phyloP scores from a whole-genome alignment of 2,113 vertebrate genomes.

The western clawed frog (Xenopus tropicalis) region DNA sequence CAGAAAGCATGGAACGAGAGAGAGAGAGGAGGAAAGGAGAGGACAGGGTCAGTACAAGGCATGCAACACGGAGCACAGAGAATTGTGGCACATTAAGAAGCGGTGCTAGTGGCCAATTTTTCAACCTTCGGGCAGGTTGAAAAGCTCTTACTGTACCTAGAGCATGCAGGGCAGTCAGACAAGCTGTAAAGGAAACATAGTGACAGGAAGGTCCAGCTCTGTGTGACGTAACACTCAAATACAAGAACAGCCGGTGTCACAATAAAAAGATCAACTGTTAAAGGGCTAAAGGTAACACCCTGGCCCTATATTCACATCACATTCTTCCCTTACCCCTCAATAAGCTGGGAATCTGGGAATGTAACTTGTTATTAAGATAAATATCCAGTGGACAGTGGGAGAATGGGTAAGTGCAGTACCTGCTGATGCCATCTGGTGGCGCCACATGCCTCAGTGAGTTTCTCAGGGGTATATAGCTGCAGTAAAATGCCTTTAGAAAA shows the following conservation, averaged over 20 bases:
- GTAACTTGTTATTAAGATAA: no score
- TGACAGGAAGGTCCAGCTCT: conserved; percentile 1
- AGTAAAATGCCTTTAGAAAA: no score
- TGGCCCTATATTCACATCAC: no score
- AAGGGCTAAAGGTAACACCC: no score
- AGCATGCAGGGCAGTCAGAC: conserved; percentile 35
- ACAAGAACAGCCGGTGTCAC: not conserved
- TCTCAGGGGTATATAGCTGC: no score
- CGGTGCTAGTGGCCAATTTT: conserved; percentile 65
- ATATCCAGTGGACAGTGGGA: not conserved
- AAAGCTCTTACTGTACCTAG: conserved; percentile 39
- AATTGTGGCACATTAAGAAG: conserved; percentile 59
- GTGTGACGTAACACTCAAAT: not conserved
- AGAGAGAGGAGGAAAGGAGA: conserved; percentile 81
- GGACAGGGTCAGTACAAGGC: conserved; percentile 77
- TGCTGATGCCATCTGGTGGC: no score
- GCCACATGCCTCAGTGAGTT: no score
- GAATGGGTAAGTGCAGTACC: no score
- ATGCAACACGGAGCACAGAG: conserved; percentile 72
- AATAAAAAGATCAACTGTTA: not conserved
- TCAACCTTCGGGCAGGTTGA: conserved; percentile 55
- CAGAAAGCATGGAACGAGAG: conserved; percentile 89
- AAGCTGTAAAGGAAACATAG: conserved; percentile 18
- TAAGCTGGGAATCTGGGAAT: not conserved
- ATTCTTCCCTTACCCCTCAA: not conserved